phyloP scores from a whole-genome alignment of 2,888 invertebrate species.

The Onthophagus sagittarius region DNA sequence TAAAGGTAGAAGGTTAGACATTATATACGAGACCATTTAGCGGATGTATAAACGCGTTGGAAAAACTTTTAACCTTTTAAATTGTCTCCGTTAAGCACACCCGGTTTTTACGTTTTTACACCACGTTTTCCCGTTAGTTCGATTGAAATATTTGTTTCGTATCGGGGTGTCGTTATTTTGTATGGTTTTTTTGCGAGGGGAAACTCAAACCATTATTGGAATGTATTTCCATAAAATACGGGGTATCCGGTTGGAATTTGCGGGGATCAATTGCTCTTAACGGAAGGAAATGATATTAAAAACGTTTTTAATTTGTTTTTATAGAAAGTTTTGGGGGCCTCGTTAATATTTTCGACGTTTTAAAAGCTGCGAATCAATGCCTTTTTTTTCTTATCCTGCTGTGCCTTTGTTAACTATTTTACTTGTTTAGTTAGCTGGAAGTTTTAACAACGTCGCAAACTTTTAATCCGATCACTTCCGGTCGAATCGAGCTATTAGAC shows the following conservation, averaged over 20 bases:
- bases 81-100: neutral
- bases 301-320: neutral
- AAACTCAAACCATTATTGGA: conserved; percentile 2
- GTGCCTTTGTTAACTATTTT: neutral
- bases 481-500: neutral
- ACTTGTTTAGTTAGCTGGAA: neutral
- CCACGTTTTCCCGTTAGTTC: neutral
- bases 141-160: conserved; percentile 11
- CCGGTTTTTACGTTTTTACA: too few species aligned
- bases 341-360: too few species aligned
- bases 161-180: neutral
- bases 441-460: neutral
- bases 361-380: neutral
- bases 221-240: conserved; percentile 11
- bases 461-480: neutral
- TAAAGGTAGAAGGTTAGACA: conserved; percentile 18
- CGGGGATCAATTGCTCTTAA: conserved; percentile 1
- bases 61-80: conserved; percentile 1
- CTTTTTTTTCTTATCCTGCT: neutral
- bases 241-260: neutral
- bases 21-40: conserved; percentile 22
- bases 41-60: conserved; percentile 19
- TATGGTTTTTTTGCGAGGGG: neutral
- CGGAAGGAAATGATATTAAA: neutral
- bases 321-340: too few species aligned